Percentiles rank a stretch among this genome's conserved stretches.
These are phyloP conservation scores for Mesodorylaimus sp. DNA, from an alignment of 2,888 invertebrate species.

Conservation along the genomic window DNA sequence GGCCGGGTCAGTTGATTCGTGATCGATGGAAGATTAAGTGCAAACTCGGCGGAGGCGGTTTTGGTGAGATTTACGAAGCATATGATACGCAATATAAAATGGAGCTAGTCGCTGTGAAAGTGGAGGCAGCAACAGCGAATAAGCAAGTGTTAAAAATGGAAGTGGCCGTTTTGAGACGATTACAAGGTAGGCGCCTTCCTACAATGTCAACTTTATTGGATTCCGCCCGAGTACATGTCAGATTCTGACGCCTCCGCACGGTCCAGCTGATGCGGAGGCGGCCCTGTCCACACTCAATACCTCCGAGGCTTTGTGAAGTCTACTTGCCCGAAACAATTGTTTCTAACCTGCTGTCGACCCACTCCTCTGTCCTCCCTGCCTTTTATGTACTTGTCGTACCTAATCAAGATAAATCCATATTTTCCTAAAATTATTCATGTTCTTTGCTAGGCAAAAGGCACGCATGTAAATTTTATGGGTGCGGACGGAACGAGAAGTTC, in stretches of 20 bases:
- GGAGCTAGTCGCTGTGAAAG: conserved; percentile 89
- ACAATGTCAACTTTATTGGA: no score
- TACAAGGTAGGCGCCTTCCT: conserved; percentile 77
- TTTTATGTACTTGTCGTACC: no score
- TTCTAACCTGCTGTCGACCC: no score
- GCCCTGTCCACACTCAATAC: no score
- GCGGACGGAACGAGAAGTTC: conserved; percentile 92
- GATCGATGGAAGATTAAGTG: conserved; percentile 93
- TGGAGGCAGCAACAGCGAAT: conserved; percentile 90
- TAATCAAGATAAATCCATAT: no score
- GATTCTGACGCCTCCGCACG: no score
- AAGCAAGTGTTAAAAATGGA: conserved; percentile 97
- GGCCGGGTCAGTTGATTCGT: conserved; percentile 26
- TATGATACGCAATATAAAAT: conserved; percentile 76
- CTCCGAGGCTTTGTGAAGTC: no score
- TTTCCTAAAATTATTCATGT: no score
- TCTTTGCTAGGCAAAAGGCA: conserved; percentile 68
- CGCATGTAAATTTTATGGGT: conserved; percentile 94
- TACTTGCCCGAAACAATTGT: no score
- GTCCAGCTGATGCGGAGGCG: no score
- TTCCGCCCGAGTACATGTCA: no score
- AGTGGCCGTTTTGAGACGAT: conserved; percentile 90
- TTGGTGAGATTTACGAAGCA: conserved; percentile 98
- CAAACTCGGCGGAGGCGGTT: conserved; percentile 98
- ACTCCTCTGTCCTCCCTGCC: no score